Evolutionary conservation across 2,113 vertebrate genomes (phyloP).

Genomic region (Xiphias gladius): DNA sequence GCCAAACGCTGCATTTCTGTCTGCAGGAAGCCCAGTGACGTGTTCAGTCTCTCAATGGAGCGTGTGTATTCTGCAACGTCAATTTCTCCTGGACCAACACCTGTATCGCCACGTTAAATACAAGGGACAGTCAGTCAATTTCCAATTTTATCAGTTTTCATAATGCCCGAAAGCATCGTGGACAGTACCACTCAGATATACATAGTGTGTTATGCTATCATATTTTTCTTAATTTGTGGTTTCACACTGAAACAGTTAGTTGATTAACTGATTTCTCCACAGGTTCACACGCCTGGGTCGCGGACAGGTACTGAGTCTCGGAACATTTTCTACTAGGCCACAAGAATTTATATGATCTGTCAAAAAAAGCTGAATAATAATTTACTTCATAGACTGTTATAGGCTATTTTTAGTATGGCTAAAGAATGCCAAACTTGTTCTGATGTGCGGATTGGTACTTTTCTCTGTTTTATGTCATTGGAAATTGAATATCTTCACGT

Average conservation of each 20-base stretch:
- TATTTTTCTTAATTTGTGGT: background rate
- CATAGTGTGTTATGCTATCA: background rate
- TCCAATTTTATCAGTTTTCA: background rate
- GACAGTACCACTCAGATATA: too few relatives aligned
- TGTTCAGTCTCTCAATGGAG: conserved; percentile 95
- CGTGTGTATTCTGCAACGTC: conserved; percentile 94
- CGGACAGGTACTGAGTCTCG: too few relatives aligned
- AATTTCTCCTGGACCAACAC: conserved; percentile 81
- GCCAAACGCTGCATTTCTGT: conserved; percentile 97
- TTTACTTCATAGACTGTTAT: too few relatives aligned
- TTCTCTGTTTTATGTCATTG: too few relatives aligned
- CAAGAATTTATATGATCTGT: too few relatives aligned
- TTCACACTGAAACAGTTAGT: background rate
- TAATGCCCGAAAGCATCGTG: background rate
- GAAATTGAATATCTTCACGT: background rate
- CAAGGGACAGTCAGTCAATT: background rate
- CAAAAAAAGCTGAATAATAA: too few relatives aligned
- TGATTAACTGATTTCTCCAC: too few relatives aligned
- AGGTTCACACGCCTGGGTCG: too few relatives aligned
- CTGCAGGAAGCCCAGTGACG: conserved; percentile 93
- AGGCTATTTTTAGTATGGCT: too few relatives aligned
- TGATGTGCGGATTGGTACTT: too few relatives aligned
- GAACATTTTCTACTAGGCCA: too few relatives aligned
- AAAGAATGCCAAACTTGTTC: too few relatives aligned
- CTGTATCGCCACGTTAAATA: conserved; percentile 41